Percentiles rank a stretch among this genome's conserved stretches.
Evolutionary conservation across 2,888 invertebrate genomes (phyloP).

Genomic region (Diachrysia chrysitis): DNA sequence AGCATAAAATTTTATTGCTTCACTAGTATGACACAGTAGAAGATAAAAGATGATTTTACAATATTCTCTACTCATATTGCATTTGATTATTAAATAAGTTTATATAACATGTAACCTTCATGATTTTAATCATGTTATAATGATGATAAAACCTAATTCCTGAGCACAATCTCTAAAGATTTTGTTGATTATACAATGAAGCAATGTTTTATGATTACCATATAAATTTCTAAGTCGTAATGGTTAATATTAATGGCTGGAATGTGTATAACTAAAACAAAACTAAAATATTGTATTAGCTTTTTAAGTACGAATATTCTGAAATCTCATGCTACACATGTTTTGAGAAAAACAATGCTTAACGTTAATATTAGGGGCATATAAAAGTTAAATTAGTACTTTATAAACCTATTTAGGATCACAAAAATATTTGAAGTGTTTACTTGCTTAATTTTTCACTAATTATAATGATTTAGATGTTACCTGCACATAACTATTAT

Average conservation of each 20-base stretch:
- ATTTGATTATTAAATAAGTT: neutral
- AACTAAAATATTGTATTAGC: too few species aligned
- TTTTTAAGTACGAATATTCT: too few species aligned
- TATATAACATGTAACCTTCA: neutral
- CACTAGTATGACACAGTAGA: conserved; percentile 22
- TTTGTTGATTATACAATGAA: neutral
- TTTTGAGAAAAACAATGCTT: neutral
- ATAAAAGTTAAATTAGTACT: neutral
- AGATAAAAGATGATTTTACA: conserved; percentile 23
- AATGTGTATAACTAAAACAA: too few species aligned
- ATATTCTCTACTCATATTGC: conserved; percentile 5
- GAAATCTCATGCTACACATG: too few species aligned
- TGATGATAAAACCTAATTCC: neutral
- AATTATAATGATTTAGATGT: neutral
- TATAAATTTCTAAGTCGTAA: neutral
- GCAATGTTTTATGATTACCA: neutral
- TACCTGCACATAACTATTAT: too few species aligned
- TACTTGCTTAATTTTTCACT: neutral
- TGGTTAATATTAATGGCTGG: too few species aligned
- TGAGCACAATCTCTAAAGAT: neutral
- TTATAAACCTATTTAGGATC: neutral
- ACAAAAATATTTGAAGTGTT: neutral
- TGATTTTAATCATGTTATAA: neutral
- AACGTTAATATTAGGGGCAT: neutral
- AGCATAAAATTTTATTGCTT: conserved; percentile 25